Percentiles rank a stretch among this genome's conserved stretches.
Conservation (phyloP, 2,797 vertebrate species). For the Acridotheres tristis region DNA sequence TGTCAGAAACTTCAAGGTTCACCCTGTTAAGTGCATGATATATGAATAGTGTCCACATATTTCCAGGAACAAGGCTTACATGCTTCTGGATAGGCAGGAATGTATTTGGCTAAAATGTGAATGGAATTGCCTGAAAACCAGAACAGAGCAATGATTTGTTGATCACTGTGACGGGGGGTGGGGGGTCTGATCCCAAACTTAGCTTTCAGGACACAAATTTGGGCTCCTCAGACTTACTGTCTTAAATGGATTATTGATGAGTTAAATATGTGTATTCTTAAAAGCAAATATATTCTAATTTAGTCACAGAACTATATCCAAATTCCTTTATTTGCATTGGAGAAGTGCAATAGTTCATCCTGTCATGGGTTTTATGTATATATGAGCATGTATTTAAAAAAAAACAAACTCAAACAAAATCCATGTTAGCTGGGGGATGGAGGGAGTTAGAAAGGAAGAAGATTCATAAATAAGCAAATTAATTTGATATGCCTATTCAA, state of each 20-base stretch:
- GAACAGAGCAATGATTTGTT: neutral
- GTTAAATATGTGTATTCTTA: neutral
- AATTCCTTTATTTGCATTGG: neutral
- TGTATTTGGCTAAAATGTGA: neutral
- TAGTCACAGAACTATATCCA: neutral
- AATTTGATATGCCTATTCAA: neutral
- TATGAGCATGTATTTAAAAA: neutral
- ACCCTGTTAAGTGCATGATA: neutral
- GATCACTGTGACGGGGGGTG: neutral
- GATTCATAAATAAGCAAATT: neutral
- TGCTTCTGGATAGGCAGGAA: neutral
- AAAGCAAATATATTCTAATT: neutral
- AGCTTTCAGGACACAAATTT: neutral
- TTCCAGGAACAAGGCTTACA: neutral
- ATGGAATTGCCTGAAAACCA: neutral
- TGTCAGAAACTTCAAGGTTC: neutral
- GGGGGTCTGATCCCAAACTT: neutral
- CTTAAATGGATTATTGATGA: neutral
- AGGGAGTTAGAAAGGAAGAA: neutral
- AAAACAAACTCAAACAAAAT: neutral
- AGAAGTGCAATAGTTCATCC: neutral
- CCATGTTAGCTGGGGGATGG: neutral
- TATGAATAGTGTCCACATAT: neutral
- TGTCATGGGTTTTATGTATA: neutral
- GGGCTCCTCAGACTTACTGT: neutral